Percentiles rank a stretch among this genome's conserved stretches.
These are phyloP conservation scores for Hippasteria phrygiana DNA, from an alignment of 53 echinoderm and acorn worm genomes.

Conservation along the genomic window DNA sequence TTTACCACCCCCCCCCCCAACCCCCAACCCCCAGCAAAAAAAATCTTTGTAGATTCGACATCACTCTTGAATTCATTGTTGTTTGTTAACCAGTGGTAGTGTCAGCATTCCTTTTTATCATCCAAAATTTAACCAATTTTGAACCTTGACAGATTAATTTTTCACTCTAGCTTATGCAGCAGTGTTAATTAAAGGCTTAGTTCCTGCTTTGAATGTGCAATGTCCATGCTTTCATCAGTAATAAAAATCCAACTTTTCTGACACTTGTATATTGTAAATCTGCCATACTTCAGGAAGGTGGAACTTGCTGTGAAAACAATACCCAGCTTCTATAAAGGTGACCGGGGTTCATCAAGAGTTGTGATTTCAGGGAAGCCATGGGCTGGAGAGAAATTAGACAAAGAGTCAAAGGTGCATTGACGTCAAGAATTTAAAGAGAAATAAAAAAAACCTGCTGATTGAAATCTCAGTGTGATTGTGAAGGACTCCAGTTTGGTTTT, in stretches of 20 bases:
- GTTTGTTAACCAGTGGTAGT: no score
- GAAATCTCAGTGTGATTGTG: constrained; percentile 37
- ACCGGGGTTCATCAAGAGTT: neutral
- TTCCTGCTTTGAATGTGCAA: neutral
- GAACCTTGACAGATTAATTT: no score
- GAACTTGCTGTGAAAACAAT: neutral
- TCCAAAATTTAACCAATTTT: no score
- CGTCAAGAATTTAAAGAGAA: neutral
- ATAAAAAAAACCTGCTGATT: constrained; percentile 17
- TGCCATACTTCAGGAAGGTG: neutral
- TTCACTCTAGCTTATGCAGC: no score
- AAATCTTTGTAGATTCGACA: no score
- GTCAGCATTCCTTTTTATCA: no score
- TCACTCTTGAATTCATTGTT: no score
- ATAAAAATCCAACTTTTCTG: neutral
- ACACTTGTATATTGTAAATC: neutral
- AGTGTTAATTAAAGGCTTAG: neutral
- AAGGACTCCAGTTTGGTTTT: neutral
- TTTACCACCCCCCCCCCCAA: no score
- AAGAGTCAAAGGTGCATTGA: constrained; percentile 32
- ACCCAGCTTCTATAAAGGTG: neutral
- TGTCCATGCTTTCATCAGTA: no score
- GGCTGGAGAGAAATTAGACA: neutral
- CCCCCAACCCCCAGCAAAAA: no score
- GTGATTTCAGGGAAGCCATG: neutral